These are phyloP conservation scores for Himalopsyche japonica DNA, from an alignment of 2,888 invertebrate species.

Conservation along the genomic window DNA sequence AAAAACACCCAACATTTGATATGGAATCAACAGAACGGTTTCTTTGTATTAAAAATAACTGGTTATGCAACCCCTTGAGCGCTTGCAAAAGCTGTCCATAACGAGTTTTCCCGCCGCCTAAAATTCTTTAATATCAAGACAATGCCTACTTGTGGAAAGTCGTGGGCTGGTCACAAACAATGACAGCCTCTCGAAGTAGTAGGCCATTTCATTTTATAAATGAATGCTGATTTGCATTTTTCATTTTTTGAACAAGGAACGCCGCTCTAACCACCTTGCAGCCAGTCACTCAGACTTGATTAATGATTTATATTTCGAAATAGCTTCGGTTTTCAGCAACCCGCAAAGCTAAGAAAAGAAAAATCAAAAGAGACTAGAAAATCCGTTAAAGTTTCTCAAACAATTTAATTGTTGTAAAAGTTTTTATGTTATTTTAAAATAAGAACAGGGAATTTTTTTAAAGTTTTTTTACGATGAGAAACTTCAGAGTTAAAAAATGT, in stretches of 20 bases:
- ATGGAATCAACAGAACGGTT: too few species aligned
- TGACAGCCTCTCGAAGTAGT: constrained; percentile 15
- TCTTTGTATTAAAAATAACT: not conserved
- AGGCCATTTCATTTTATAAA: constrained; percentile 28
- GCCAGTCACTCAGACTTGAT: constrained; percentile 35
- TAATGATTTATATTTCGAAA: constrained; percentile 34
- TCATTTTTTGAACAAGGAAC: constrained; percentile 31
- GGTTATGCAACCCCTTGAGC: not conserved
- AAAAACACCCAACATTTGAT: too few species aligned
- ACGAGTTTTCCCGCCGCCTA: not conserved
- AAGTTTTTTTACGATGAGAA: too few species aligned
- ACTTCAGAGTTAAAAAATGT: too few species aligned
- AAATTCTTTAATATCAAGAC: not conserved
- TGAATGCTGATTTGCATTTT: constrained; percentile 39
- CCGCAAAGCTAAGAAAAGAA: not conserved
- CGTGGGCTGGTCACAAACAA: constrained; percentile 15
- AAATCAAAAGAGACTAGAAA: not conserved
- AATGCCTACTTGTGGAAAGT: not conserved
- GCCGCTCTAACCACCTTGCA: constrained; percentile 14
- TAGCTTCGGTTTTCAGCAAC: constrained; percentile 3
- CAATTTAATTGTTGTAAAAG: too few species aligned
- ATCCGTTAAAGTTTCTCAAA: not conserved
- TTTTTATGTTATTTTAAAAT: too few species aligned
- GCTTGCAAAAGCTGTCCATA: not conserved
- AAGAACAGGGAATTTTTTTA: too few species aligned